A percentile compares a stretch with the other conserved stretches of the same genome.
These are phyloP conservation scores for Hippocampus barbouri DNA, from an alignment of 2,113 vertebrate species.

Conservation along the genomic window DNA sequence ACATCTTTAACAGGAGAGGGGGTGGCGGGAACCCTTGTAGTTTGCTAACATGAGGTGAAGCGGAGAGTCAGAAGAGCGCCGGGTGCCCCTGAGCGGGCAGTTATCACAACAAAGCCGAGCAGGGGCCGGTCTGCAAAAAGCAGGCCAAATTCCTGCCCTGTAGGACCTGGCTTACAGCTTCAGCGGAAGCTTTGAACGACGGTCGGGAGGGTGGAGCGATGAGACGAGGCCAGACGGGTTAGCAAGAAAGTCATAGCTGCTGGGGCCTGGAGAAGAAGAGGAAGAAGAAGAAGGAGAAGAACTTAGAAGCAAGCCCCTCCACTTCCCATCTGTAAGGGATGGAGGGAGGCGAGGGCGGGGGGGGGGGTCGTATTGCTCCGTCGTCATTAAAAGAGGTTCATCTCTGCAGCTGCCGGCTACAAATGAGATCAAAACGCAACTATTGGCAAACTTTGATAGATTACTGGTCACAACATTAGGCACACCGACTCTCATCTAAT, in stretches of 20 bases:
- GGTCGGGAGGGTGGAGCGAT: conserved; percentile 23
- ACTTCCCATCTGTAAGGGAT: conserved; percentile 9
- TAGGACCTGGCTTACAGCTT: conserved; percentile 65
- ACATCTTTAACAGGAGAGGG: background rate
- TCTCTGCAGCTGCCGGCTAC: conserved; percentile 67
- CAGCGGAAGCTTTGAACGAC: conserved; percentile 62
- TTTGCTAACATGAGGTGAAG: conserved; percentile 58
- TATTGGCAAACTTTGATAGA: conserved; percentile 42
- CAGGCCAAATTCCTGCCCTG: conserved; percentile 67
- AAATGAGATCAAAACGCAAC: conserved; percentile 42
- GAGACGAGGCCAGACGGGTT: conserved; percentile 54
- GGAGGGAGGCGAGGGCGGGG: conserved; percentile 28
- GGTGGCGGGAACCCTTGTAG: conserved; percentile 25
- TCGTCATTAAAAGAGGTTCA: conserved; percentile 70
- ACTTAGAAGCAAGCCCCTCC: conserved; percentile 28
- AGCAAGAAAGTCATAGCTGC: conserved; percentile 55
- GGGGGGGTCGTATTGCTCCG: conserved; percentile 63
- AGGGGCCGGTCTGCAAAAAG: conserved; percentile 61
- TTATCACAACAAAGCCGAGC: conserved; percentile 69
- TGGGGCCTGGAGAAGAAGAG: conserved; percentile 44
- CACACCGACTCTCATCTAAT: background rate
- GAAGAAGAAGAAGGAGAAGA: conserved; percentile 40
- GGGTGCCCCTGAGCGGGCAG: conserved; percentile 63
- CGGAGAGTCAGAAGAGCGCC: conserved; percentile 48
- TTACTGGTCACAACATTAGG: conserved; percentile 1